These are phyloP conservation scores for Aldrovandia affinis DNA, from an alignment of 2,797 vertebrate species.

Conservation along the genomic window DNA sequence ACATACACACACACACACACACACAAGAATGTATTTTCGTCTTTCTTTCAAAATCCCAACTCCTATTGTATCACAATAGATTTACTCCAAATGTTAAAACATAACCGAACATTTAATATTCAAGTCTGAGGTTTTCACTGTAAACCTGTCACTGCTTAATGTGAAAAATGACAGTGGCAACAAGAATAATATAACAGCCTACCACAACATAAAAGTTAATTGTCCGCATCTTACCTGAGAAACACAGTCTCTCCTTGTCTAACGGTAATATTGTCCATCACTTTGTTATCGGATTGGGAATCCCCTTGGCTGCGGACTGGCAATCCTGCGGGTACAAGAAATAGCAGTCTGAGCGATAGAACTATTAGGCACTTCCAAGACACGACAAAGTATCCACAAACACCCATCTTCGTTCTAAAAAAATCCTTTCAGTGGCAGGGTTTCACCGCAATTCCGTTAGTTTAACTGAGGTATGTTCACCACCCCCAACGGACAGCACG, in stretches of 20 bases:
- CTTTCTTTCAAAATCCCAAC: background rate
- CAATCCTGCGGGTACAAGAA: constrained; percentile 96
- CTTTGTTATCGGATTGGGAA: constrained; percentile 88
- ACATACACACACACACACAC: constrained; percentile 4
- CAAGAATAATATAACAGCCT: background rate
- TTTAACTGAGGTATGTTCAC: constrained; percentile 1
- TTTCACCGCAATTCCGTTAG: constrained; percentile 20
- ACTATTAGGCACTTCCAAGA: constrained; percentile 84
- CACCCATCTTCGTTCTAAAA: constrained; percentile 73
- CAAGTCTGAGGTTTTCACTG: background rate
- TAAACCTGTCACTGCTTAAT: background rate
- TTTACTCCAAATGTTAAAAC: background rate
- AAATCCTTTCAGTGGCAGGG: constrained; percentile 13
- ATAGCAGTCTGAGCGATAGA: constrained; percentile 91
- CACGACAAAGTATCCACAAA: constrained; percentile 77
- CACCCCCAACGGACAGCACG: background rate
- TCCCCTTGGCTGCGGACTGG: constrained; percentile 91
- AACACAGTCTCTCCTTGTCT: constrained; percentile 92
- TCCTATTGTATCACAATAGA: background rate
- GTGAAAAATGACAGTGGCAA: background rate
- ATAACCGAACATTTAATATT: background rate
- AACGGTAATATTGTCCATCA: constrained; percentile 98
- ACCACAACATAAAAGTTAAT: background rate
- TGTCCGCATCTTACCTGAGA: constrained; percentile 83
- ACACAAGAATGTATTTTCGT: background rate